A percentile compares a stretch with the other conserved stretches of the same genome.
These are phyloP conservation scores for Stigmatopora argus DNA, from an alignment of 2,113 vertebrate genomes.

Conservation along the genomic window DNA sequence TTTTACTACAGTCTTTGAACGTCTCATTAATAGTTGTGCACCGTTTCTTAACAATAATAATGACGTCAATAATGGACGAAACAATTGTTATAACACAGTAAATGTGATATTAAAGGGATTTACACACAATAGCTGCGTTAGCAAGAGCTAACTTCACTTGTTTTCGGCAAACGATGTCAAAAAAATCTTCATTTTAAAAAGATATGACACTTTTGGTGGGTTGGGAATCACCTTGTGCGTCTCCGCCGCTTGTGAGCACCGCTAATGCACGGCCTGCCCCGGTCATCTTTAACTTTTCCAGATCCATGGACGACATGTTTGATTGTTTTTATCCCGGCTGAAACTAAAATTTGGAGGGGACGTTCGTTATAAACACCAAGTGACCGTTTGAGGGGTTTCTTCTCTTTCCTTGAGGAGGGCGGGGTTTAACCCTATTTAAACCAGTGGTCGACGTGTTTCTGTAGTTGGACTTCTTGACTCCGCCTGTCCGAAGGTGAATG, in stretches of 20 bases:
- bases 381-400: not conserved
- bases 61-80: not conserved
- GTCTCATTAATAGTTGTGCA: not conserved
- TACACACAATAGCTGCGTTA: not conserved
- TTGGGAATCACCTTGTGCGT: constrained; percentile 84
- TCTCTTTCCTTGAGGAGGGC: constrained; percentile 32
- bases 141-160: not conserved
- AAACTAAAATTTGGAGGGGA: not conserved
- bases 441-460: not conserved
- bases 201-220: not conserved
- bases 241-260: constrained; percentile 90
- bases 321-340: not conserved
- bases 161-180: too few relatives aligned
- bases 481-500: constrained; percentile 14
- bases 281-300: constrained; percentile 78
- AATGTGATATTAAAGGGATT: not conserved
- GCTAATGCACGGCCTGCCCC: constrained; percentile 85
- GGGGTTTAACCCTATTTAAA: not conserved
- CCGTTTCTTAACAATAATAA: not conserved
- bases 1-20: not conserved
- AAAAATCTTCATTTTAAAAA: not conserved
- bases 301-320: constrained; percentile 67
- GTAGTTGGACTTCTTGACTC: constrained; percentile 13
- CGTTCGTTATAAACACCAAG: not conserved
- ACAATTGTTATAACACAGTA: not conserved